Percentiles rank a stretch among this genome's conserved stretches.
phyloP scores from a whole-genome alignment of 2,113 vertebrate species.

The Carollia perspicillata region DNA sequence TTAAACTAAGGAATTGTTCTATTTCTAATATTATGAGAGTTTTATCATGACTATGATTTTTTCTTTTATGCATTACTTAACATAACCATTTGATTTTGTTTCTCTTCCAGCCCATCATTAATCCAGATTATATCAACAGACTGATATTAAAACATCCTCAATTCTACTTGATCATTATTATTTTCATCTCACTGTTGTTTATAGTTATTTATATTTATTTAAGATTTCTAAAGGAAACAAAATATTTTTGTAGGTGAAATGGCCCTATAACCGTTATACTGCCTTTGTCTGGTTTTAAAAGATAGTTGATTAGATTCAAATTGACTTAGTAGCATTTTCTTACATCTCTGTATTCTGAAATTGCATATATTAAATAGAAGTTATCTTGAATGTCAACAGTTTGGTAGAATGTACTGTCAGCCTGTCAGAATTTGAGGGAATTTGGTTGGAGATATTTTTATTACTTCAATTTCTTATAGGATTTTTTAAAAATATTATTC shows the following conservation, averaged over 20 bases:
- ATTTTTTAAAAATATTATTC: background rate
- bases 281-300: background rate
- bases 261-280: background rate
- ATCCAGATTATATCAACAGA: background rate
- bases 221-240: background rate
- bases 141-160: background rate
- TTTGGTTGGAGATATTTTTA: background rate
- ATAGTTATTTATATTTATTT: background rate
- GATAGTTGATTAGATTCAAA: background rate
- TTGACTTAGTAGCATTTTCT: background rate
- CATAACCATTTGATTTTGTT: background rate
- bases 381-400: background rate
- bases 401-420: background rate
- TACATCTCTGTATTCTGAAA: background rate
- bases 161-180: background rate
- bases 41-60: background rate
- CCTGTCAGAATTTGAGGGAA: background rate
- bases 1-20: background rate
- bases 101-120: background rate
- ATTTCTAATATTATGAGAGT: background rate
- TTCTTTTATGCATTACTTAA: background rate
- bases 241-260: background rate
- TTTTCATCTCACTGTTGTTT: background rate
- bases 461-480: background rate
- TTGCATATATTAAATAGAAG: background rate